phyloP scores from a whole-genome alignment of 2,888 invertebrate genomes.

The Cremastobaeus sp. region DNA sequence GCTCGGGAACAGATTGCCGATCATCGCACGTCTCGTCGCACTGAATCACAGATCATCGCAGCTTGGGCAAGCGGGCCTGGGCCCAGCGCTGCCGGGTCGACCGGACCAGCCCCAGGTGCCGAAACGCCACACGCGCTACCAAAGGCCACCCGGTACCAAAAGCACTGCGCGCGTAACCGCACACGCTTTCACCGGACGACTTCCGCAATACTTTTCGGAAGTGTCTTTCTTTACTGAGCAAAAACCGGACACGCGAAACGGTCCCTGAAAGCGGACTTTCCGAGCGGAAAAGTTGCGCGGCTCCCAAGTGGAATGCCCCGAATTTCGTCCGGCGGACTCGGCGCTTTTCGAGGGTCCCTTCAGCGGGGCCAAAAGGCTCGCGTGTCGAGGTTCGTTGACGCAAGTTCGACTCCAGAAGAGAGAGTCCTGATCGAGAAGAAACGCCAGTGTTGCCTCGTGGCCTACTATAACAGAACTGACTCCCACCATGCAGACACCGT shows the following conservation, averaged over 20 bases:
- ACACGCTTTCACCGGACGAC: conserved; percentile 15
- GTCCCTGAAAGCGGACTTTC: neutral
- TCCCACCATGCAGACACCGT: conserved; percentile 71
- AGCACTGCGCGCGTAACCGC: neutral
- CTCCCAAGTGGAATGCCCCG: too few relatives aligned
- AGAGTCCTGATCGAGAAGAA: conserved; percentile 71
- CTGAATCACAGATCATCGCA: conserved; percentile 57
- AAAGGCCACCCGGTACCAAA: conserved; percentile 1
- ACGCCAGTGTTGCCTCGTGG: conserved; percentile 76
- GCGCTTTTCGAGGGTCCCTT: neutral
- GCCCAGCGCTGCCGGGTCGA: conserved; percentile 35
- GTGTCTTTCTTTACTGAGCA: neutral
- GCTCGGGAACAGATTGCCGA: conserved; percentile 71
- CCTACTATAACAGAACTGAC: conserved; percentile 79
- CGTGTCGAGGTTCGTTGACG: conserved; percentile 4
- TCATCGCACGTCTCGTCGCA: conserved; percentile 71
- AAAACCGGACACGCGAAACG: conserved; percentile 8
- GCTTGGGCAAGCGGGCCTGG: conserved; percentile 53
- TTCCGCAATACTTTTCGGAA: conserved; percentile 10
- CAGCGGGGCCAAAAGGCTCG: neutral
- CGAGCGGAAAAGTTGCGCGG: neutral
- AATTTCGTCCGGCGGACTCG: neutral
- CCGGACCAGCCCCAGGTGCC: conserved; percentile 5
- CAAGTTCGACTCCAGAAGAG: too few relatives aligned
- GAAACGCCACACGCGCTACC: neutral